phyloP scores from a whole-genome alignment of 1,140 invertebrate species.

The Pararge aegeria region DNA sequence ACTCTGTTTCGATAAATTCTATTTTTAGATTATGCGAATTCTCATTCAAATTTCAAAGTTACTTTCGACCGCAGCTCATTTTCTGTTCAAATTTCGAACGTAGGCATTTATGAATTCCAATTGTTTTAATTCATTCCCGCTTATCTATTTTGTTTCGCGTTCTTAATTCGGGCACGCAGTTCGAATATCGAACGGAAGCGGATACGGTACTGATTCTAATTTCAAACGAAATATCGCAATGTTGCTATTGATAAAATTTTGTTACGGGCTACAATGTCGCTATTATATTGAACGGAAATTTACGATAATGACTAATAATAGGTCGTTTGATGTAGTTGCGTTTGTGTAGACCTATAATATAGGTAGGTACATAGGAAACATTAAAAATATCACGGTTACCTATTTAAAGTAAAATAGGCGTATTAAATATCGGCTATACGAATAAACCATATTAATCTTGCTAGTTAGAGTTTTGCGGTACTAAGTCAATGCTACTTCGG shows the following conservation, averaged over 20 bases:
- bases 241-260: conserved; percentile 75
- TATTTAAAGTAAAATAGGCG: too few species aligned
- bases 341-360: too few species aligned
- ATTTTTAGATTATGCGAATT: conserved; percentile 12
- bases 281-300: conserved; percentile 74
- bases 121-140: conserved; percentile 29
- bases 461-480: too few species aligned
- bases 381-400: too few species aligned
- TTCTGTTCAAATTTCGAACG: conserved; percentile 10
- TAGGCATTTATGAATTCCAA: conserved; percentile 4
- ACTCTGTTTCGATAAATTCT: conserved; percentile 26
- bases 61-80: background rate
- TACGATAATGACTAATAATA: conserved; percentile 61
- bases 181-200: conserved; percentile 77
- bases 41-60: conserved; percentile 7
- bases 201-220: conserved; percentile 77
- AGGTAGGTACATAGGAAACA: background rate
- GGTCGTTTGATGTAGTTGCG: conserved; percentile 4
- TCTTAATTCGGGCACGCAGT: conserved; percentile 69
- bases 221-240: conserved; percentile 73
- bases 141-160: conserved; percentile 57
- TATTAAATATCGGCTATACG: too few species aligned
- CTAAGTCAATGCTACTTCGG: too few species aligned
- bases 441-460: too few species aligned
- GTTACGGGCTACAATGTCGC: conserved; percentile 52